Evolutionary conservation across 1,140 invertebrate species (phyloP), one percentile per base, ranked within the genome.

Genomic region (Cotesia typhae): DNA sequence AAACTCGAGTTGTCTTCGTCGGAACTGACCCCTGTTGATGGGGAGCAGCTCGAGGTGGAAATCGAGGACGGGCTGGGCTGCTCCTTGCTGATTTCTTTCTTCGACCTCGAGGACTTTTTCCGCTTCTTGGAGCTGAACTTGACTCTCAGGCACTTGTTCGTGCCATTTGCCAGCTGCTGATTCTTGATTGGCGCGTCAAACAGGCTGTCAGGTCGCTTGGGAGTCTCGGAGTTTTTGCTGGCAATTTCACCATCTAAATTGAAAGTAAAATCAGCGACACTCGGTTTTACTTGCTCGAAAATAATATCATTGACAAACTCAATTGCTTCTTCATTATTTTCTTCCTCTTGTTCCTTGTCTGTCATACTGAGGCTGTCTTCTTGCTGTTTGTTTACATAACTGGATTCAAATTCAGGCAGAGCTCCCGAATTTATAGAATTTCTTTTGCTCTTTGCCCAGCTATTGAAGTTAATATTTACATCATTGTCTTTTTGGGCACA

Each of bases 1-100:
- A 91, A 77, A 28, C 90, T 92, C 60, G 90, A 89, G 71, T 90
- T 90, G 52, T 91, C 90, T 2, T 89, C 90, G 0, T 88, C 89
- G 66, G 84, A 88, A 38, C 85, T 88, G 1, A 57, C 64, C 4
- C 47, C 64, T 10, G 63, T 60, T 35, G 70, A 72, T 38, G 70
- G 86, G 87, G 70, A 72, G 47, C 64, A 65, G 0, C 83, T 85
- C 12, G 81, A 82, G 0, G 82, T 81, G 4, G 87, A 87, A 4
- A 87, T 82, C 9, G 89, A 89, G 0, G 88, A 89, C 0, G 83
- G 81, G 28, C 86, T 85, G 3, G 87, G 80, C 6, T 81, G 79
- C 3, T 78, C 70, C 12, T 83, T 81, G 10, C 81, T 79, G 20
- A 36, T 53, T n/a, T 41, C 20, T 67, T 51, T 14, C 53, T 84